phyloP scores from a whole-genome alignment of 2,797 vertebrate species.

The Urosaurus nigricauda region DNA sequence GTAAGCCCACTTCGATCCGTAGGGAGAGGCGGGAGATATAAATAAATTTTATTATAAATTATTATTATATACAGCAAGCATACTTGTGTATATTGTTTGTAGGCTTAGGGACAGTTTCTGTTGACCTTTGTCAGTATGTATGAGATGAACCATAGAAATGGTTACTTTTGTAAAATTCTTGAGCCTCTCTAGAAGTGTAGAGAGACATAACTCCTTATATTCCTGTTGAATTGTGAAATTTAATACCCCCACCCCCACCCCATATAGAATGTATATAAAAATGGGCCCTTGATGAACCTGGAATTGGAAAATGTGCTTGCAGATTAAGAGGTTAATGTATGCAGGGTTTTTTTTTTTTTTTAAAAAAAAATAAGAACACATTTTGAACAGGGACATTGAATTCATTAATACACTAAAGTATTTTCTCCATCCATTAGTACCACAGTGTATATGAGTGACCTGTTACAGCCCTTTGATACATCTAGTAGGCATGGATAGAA shows the following conservation, averaged over 20 bases:
- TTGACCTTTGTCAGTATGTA: too few relatives aligned
- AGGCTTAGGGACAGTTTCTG: too few relatives aligned
- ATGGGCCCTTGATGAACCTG: neutral
- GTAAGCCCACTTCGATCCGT: too few relatives aligned
- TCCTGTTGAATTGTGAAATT: neutral
- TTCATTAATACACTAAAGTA: constrained; percentile 54
- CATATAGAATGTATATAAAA: constrained; percentile 27
- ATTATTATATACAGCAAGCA: neutral
- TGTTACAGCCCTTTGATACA: constrained; percentile 67
- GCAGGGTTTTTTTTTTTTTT: too few relatives aligned
- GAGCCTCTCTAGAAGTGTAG: neutral
- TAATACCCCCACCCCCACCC: neutral
- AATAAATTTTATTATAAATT: too few relatives aligned
- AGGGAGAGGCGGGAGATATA: too few relatives aligned
- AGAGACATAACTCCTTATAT: neutral
- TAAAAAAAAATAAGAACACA: constrained; percentile 6
- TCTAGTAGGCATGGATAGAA: constrained; percentile 64
- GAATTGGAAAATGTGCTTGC: constrained; percentile 26
- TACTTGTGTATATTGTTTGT: too few relatives aligned
- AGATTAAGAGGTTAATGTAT: constrained; percentile 7
- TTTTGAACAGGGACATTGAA: constrained; percentile 36
- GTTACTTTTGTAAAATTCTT: neutral
- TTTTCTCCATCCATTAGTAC: constrained; percentile 46
- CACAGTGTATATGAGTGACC: constrained; percentile 46
- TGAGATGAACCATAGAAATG: neutral